Evolutionary conservation across 1,140 invertebrate species (phyloP), one percentile per base, ranked within the genome.

Genomic region (Drosophila watanabei): DNA sequence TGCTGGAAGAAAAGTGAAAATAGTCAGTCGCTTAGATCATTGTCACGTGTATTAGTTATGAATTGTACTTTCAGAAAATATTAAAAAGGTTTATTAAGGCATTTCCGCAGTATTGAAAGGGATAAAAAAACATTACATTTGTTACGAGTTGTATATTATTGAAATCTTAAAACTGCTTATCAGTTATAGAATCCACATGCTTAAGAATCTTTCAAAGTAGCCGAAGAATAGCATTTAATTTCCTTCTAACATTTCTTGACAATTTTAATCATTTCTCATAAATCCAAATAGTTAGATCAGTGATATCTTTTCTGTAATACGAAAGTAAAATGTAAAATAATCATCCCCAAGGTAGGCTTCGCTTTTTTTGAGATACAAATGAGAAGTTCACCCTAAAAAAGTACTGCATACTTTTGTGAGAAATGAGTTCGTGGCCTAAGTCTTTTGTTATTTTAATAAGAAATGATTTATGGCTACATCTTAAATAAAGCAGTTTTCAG

Each of bases 351-450:
- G 68, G 46, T 58, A 86, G 58, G 68, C 83, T 48, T 28, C 13
- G 32, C 0, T 46, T 73, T 61, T 9, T n/a, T 4, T 10, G 0
- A 13, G 13, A n/a, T 28, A 32, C 4, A 45, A 14, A 28, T 5
- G 13, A 4, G 0, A 32, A 20, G 3, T 5, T 1, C 5, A n/a
- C 6, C 24, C 4, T 4, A 0, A 5, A 48, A 72, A 78, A 64
- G 6, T 13, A 14, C 37, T 49, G 83, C 71, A 72, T 76, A 80
- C 8, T 20, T 18, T 7, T 14, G 0, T 14, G 70, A n/a, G 24
- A 33, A 33, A 3, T 18, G 2, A 46, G 85, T 72, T 88, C 37
- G 73, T 85, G n/a, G 37, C 73, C 46, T 89, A 76, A 89, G 85
- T 88, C 85, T 84, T 88, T 85, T 60, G 75, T 89, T 78, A 66